Base-by-base conservation (phyloP, 2,113 vertebrate species). In the Chionodraco myersi region DNA sequence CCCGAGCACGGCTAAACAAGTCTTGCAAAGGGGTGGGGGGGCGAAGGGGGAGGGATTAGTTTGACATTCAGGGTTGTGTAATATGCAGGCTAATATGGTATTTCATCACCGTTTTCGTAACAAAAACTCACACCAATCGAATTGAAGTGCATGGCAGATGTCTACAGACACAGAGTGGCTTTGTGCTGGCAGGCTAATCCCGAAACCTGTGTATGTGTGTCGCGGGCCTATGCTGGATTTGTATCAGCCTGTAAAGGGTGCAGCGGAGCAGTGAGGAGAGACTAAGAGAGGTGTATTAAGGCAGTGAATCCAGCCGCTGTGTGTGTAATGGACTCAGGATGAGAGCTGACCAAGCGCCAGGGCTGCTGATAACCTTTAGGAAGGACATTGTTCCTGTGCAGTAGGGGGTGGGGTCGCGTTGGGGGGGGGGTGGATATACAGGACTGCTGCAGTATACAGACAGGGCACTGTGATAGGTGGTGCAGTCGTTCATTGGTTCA, bases 361-460 rank as follows among this genome's bases (percentile, higher is more conserved):
- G 36, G 88, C 92, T 91, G 91, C 92, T 89, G 91, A 92, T 94
- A 94, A 95, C 94, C 94, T 94, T 93, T 94, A 88, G 86, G 93
- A 94, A 94, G 94, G 93, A 93, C 93, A 88, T 91, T 87, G 91
- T 93, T 91, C 87, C 85, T 79, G 86, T 86, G 84, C 84, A 71
- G 75, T 30, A 62, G 85, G 85, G 78, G 75, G 77, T 21, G 65
- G 82, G 78, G 58, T 71, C 53, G 26, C 9, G 26, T 66, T 41
- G 11, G 53, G 68, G 49, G 45, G 10, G 56, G 12, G 61, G 16
- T 48, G 44, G 58, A 0, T 64, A 68, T 62, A 85, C 71, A 52
- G 74, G 85, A 60, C 76, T 72, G 77, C 76, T 84, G 86, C 89
- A 90, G 88, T 76, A 69, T 78, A 82, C 82, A 75, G 79, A 62